Conservation (phyloP, 2,797 vertebrate genomes). For the Paedocypris micromegethes region DNA sequence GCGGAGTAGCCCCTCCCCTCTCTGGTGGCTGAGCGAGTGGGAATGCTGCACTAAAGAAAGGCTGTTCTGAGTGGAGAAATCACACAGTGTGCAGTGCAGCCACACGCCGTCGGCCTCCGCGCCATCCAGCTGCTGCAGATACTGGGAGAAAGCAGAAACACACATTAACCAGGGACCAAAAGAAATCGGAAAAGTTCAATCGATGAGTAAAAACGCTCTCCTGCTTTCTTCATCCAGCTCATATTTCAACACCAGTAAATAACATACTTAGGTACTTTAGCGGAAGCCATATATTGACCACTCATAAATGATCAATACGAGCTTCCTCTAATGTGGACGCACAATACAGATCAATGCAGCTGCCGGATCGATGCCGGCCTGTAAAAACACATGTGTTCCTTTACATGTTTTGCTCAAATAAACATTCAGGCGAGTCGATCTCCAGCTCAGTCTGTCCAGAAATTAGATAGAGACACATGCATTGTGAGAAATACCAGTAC, state of each 20-base stretch:
- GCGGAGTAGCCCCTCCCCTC: constrained; percentile 87
- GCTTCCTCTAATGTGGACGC: constrained; percentile 15
- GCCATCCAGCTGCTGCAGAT: constrained; percentile 90
- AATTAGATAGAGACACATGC: constrained; percentile 9
- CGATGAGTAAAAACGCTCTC: constrained; percentile 72
- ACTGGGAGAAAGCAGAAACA: constrained; percentile 63
- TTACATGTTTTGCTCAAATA: constrained; percentile 23
- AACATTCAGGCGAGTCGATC: neutral
- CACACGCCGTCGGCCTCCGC: constrained; percentile 85
- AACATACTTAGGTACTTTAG: constrained; percentile 10
- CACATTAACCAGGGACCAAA: constrained; percentile 16
- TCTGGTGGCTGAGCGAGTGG: constrained; percentile 91
- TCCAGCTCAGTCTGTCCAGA: neutral
- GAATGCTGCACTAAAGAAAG: constrained; percentile 94
- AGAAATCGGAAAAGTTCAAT: constrained; percentile 45
- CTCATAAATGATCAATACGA: constrained; percentile 30
- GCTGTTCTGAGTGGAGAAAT: constrained; percentile 94
- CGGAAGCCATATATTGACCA: constrained; percentile 18
- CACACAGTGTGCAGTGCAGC: constrained; percentile 91
- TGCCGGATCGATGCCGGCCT: constrained; percentile 14
- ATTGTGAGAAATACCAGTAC: constrained; percentile 75
- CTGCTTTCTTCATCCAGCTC: constrained; percentile 1
- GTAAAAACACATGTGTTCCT: constrained; percentile 27
- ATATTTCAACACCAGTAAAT: constrained; percentile 32
- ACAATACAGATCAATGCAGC: constrained; percentile 21